Percentiles rank a stretch among this genome's conserved stretches.
Evolutionary conservation across 2,797 vertebrate species (phyloP).

Genomic region (Leptodactylus fallax): DNA sequence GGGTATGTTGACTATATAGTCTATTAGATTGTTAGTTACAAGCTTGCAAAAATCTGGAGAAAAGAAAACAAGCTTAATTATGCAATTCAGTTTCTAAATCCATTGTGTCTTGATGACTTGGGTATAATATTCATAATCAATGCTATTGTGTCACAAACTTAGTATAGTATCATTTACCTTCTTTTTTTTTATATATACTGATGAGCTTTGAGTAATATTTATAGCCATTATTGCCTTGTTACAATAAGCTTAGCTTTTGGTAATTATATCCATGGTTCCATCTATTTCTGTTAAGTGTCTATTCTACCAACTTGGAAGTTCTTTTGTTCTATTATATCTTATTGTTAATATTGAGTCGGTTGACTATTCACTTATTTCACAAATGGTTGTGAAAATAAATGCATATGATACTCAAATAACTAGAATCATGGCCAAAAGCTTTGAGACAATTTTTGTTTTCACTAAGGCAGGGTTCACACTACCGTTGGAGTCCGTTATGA

Average conservation of each 20-base stretch:
- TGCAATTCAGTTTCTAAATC: background rate
- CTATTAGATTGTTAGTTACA: too few relatives aligned
- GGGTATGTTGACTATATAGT: too few relatives aligned
- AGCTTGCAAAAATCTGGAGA: background rate
- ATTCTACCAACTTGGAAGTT: background rate
- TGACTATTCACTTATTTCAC: too few relatives aligned
- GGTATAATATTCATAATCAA: background rate
- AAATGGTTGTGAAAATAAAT: too few relatives aligned
- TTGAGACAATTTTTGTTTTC: too few relatives aligned
- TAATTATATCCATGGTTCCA: background rate
- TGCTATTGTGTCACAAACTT: background rate
- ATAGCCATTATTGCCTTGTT: background rate
- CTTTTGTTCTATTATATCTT: too few relatives aligned
- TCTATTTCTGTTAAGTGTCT: background rate
- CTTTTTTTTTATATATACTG: background rate
- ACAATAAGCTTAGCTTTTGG: background rate
- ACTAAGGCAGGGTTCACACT: too few relatives aligned
- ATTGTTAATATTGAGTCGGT: too few relatives aligned
- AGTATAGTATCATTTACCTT: background rate
- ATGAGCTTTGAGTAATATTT: conserved; percentile 7
- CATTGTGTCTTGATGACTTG: background rate
- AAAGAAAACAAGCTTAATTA: background rate
- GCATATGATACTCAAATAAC: too few relatives aligned
- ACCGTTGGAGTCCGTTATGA: too few relatives aligned
- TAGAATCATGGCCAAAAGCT: too few relatives aligned